phyloP scores from a whole-genome alignment of 2,888 invertebrate species.

The Spialia ferax region DNA sequence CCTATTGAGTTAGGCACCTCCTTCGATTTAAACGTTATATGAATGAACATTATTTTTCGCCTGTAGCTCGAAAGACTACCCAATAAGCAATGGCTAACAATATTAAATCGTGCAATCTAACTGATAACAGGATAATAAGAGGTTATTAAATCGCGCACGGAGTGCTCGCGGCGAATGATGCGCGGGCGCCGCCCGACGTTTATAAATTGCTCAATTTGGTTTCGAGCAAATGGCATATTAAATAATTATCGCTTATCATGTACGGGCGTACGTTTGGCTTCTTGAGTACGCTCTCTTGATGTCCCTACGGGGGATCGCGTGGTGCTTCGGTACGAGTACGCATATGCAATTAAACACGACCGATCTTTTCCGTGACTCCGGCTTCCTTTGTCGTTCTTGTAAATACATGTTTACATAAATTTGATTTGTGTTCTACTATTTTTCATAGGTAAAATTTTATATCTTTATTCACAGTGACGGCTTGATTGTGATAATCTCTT shows the following conservation, averaged over 20 bases:
- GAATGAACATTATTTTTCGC: too few relatives aligned
- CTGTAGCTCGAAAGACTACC: background rate
- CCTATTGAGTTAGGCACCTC: too few relatives aligned
- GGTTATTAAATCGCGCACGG: conserved; percentile 57
- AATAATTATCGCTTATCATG: conserved; percentile 72
- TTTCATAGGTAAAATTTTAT: conserved; percentile 15
- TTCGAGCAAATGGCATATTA: conserved; percentile 73
- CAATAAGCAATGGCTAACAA: conserved; percentile 43
- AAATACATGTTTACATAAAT: conserved; percentile 35
- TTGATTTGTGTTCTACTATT: conserved; percentile 34
- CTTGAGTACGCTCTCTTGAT: conserved; percentile 66
- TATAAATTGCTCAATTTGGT: conserved; percentile 83
- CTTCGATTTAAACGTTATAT: too few relatives aligned
- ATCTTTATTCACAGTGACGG: conserved; percentile 8
- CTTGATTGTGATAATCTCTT: conserved; percentile 17
- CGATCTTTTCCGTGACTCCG: conserved; percentile 32
- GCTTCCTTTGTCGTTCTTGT: conserved; percentile 31
- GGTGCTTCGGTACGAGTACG: conserved; percentile 33
- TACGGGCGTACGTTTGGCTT: conserved; percentile 60
- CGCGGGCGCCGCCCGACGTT: conserved; percentile 57
- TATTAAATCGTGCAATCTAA: conserved; percentile 62
- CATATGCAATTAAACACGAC: conserved; percentile 46
- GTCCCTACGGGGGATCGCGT: conserved; percentile 58
- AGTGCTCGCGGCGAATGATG: conserved; percentile 46
- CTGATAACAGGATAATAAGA: conserved; percentile 56